These are phyloP conservation scores for Quiscalus mexicanus DNA, from an alignment of 2,113 vertebrate species.

Conservation along the genomic window DNA sequence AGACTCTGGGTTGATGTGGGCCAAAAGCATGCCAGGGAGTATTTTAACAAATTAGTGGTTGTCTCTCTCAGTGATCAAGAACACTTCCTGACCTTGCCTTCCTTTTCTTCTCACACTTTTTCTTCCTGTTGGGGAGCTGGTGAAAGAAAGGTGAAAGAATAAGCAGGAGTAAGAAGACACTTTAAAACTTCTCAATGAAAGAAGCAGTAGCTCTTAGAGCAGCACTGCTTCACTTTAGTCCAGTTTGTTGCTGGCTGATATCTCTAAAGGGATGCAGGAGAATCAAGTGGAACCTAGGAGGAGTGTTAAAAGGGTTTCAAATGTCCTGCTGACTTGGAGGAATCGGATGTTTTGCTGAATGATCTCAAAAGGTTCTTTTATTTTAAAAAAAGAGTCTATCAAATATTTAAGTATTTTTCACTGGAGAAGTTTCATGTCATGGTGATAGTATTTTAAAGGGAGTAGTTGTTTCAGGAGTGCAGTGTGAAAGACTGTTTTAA, in stretches of 20 bases:
- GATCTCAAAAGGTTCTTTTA: background rate
- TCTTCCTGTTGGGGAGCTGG: background rate
- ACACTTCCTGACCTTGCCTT: background rate
- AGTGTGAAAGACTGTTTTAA: background rate
- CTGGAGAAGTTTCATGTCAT: background rate
- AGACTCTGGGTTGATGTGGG: background rate
- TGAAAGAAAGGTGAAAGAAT: background rate
- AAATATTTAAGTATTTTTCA: background rate
- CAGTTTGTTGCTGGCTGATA: background rate
- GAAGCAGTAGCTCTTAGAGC: background rate
- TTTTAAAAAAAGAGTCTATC: background rate
- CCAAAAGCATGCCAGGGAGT: conserved; percentile 5
- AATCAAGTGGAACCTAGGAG: background rate
- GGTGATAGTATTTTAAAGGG: background rate
- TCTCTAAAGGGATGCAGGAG: background rate
- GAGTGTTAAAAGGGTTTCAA: background rate
- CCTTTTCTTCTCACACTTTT: background rate
- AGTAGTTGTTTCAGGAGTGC: background rate
- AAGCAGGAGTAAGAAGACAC: background rate
- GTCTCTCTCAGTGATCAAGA: background rate
- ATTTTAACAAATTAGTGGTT: conserved; percentile 15
- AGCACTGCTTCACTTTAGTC: background rate
- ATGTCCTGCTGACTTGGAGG: background rate
- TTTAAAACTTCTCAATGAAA: background rate
- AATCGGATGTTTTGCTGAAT: background rate